phyloP scores from a whole-genome alignment of 2,888 invertebrate species.

The Mesodorylaimus sp. region DNA sequence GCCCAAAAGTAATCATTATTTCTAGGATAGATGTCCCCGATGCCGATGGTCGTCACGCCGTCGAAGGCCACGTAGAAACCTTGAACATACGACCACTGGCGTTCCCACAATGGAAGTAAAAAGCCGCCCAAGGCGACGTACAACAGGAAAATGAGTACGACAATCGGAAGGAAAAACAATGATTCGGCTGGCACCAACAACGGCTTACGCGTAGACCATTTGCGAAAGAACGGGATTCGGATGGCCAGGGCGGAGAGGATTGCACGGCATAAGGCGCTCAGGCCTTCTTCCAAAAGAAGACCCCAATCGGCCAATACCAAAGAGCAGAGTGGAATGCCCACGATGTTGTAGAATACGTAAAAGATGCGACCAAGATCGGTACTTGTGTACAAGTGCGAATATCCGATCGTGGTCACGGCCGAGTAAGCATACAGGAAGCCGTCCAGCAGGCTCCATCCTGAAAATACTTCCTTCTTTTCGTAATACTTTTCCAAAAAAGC shows the following conservation, averaged over 20 bases:
- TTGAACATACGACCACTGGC: not conserved
- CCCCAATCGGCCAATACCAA: not conserved
- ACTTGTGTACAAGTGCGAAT: not conserved
- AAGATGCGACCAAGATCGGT: not conserved
- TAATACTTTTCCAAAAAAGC: too few species aligned
- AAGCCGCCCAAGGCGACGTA: not conserved
- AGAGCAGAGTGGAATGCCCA: not conserved
- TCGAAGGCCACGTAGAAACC: not conserved
- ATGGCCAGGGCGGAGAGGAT: not conserved
- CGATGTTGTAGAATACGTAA: not conserved
- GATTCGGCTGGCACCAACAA: not conserved
- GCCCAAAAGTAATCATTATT: not conserved
- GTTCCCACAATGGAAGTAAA: not conserved
- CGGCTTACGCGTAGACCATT: too few species aligned
- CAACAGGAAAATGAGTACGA: not conserved
- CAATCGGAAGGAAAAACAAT: not conserved
- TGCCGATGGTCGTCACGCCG: not conserved
- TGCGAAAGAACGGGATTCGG: too few species aligned
- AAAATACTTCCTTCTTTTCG: not conserved
- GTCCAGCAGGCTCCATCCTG: not conserved
- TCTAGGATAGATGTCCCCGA: slow-evolving; percentile 7
- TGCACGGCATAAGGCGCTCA: not conserved
- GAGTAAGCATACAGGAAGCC: not conserved
- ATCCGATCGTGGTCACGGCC: not conserved
- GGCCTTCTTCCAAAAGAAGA: not conserved